Percentiles rank a stretch among this genome's conserved stretches.
Evolutionary conservation across 2,888 invertebrate species (phyloP).

Genomic region (Drosophila nigricruria): DNA sequence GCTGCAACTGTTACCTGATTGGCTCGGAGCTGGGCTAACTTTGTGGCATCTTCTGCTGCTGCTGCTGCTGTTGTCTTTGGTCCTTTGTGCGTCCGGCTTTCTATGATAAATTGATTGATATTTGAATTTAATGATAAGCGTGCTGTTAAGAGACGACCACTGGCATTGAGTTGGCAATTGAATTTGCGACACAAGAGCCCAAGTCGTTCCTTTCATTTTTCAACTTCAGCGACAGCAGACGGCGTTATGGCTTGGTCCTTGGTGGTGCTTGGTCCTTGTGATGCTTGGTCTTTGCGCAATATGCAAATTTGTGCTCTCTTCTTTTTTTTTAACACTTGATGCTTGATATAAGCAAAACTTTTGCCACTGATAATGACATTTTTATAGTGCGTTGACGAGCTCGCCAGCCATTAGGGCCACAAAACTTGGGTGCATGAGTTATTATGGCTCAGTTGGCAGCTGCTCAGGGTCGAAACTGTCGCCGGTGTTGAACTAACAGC

Average conservation of each 20-base stretch:
- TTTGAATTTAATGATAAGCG: slow-evolving; percentile 78
- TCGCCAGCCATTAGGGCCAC: slow-evolving; percentile 56
- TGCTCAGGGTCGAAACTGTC: slow-evolving; percentile 47
- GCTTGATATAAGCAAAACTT: slow-evolving; percentile 73
- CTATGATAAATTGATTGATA: slow-evolving; percentile 81
- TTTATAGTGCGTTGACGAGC: slow-evolving; percentile 80
- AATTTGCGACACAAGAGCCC: slow-evolving; percentile 50
- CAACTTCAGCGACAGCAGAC: slow-evolving; percentile 66
- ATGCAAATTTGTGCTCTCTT: slow-evolving; percentile 52
- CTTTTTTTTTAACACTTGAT: slow-evolving; percentile 54
- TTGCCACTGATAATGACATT: slow-evolving; percentile 76
- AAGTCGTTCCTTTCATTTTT: slow-evolving; percentile 61
- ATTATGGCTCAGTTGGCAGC: slow-evolving; percentile 28
- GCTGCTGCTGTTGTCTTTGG: neutral
- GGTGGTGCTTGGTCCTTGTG: slow-evolving; percentile 4
- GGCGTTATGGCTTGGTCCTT: slow-evolving; percentile 24
- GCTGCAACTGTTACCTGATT: slow-evolving; percentile 36
- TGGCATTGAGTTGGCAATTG: slow-evolving; percentile 65
- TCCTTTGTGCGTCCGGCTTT: slow-evolving; percentile 22
- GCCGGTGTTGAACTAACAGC: slow-evolving; percentile 49
- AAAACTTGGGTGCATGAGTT: slow-evolving; percentile 40
- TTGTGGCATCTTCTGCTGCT: slow-evolving; percentile 6
- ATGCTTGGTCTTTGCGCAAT: slow-evolving; percentile 47
- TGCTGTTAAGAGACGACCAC: slow-evolving; percentile 44
- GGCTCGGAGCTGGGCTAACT: slow-evolving; percentile 2